Evolutionary conservation across 92 coral and sea anemone genomes (phyloP).

Genomic region (Ricordea florida): DNA sequence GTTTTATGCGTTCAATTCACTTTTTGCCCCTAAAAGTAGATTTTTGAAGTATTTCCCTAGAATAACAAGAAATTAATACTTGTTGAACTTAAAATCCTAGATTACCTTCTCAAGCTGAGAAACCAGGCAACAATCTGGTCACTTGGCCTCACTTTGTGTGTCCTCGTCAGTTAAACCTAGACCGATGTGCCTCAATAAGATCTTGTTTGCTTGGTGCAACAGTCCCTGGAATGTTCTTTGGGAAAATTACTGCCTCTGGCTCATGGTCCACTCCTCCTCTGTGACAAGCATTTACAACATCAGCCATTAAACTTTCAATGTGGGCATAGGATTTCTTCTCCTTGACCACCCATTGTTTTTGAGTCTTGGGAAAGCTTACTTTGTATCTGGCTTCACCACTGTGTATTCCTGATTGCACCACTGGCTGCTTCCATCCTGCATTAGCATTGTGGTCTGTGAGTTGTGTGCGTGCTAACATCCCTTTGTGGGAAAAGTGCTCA

Average conservation of each 20-base stretch:
- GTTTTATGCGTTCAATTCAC: too few relatives aligned
- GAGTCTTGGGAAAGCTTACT: conserved; percentile 37
- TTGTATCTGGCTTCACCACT: conserved; percentile 35
- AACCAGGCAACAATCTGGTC: not conserved
- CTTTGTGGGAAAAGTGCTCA: too few relatives aligned
- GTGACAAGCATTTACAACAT: conserved; percentile 11
- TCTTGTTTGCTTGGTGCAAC: conserved; percentile 28
- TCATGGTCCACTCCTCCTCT: conserved; percentile 19
- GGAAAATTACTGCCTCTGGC: conserved; percentile 1
- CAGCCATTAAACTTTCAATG: conserved; percentile 15
- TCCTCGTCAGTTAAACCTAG: conserved; percentile 16
- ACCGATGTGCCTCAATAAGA: conserved; percentile 15
- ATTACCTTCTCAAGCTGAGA: too few relatives aligned
- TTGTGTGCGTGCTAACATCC: too few relatives aligned
- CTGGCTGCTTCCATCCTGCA: conserved; percentile 43
- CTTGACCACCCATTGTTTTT: conserved; percentile 48
- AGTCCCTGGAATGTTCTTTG: conserved; percentile 28
- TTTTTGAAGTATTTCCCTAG: too few relatives aligned
- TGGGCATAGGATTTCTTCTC: conserved; percentile 23
- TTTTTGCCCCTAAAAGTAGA: too few relatives aligned
- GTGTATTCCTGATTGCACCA: conserved; percentile 18
- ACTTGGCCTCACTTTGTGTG: too few relatives aligned
- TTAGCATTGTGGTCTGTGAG: conserved; percentile 63
- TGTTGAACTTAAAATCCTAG: too few relatives aligned
- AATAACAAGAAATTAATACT: too few relatives aligned